Evolutionary conservation across 2,797 vertebrate species (phyloP).

Genomic region (Tadarida brasiliensis): DNA sequence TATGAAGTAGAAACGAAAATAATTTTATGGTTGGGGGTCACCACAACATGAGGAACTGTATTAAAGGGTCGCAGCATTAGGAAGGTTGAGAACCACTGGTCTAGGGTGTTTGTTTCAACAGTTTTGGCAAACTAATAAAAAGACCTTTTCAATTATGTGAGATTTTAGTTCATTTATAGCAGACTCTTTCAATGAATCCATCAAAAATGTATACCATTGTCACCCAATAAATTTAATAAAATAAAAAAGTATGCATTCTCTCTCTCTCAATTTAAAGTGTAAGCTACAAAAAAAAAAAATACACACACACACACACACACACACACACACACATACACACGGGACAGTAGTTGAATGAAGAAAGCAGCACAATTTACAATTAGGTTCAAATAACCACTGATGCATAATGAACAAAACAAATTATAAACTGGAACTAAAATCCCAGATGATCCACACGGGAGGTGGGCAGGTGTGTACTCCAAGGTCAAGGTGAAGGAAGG

Average conservation of each 20-base stretch:
- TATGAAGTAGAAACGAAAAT: no score
- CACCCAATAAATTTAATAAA: no score
- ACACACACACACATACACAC: no score
- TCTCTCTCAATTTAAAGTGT: neutral
- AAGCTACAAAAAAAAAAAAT: constrained; percentile 34
- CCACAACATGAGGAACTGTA: no score
- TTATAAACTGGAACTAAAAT: constrained; percentile 4
- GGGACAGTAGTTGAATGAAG: neutral
- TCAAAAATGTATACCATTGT: neutral
- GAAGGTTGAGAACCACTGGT: no score
- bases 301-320: no score
- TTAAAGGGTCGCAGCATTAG: no score
- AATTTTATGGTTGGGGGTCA: no score
- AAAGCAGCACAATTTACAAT: neutral
- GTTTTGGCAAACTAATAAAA: neutral
- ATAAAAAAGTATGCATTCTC: neutral
- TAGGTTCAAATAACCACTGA: neutral
- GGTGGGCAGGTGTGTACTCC: neutral
- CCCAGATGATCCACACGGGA: neutral
- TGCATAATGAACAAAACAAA: neutral
- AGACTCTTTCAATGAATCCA: neutral
- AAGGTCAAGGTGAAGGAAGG: neutral
- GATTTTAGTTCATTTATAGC: neutral
- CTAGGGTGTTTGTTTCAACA: neutral
- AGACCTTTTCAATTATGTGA: neutral